Evolutionary conservation across 2,113 vertebrate genomes (phyloP), one percentile per base, ranked within the genome.

Genomic region (Mustela nigripes): DNA sequence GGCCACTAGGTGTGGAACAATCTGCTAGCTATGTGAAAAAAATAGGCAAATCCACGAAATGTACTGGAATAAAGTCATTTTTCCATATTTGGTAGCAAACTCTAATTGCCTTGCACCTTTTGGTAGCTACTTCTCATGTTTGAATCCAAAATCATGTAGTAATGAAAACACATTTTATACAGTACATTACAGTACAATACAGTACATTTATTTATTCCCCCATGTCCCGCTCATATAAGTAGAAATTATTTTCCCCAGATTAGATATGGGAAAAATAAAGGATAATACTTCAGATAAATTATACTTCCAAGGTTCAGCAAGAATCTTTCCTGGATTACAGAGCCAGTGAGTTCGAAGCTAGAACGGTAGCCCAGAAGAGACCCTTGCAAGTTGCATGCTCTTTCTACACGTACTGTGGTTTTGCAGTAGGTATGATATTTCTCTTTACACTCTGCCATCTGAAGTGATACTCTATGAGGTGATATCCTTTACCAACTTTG

Each of bases 81-180:
- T 90, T 56, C 42, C 16, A 78, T 63, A 39, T 39, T 86, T 36
- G 31, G 24, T 28, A 89, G 84, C n/a, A 85, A 89, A 58, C 53
- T n/a, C 96, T 50, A 95, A 85, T 91, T 93, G 92, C 19, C 16
- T 93, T 81, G 9, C 39, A 89, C 83, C 10, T 81, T 97, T 93
- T 84, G n/a, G n/a, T 88, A 73, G 6, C 81, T 65, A n/a, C 10
- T 50, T 89, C 33, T 96, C 81, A 73, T 7, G 2, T 63, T 50
- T 82, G 42, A 96, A 58, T 39, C 69, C 86, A 84, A 94, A 95
- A 69, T 79, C 94, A 82, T 22, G 1, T 4, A 50, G 26, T 36
- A 62, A 60, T 80, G 28, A 94, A 87, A 71, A 85, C 5, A n/a
- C 0, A 50, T 21, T 93, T 69, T 74, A 53, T 56, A 80, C 12